Evolutionary conservation across 2,797 vertebrate species (phyloP).

Genomic region (Pseudochirops corinnae): DNA sequence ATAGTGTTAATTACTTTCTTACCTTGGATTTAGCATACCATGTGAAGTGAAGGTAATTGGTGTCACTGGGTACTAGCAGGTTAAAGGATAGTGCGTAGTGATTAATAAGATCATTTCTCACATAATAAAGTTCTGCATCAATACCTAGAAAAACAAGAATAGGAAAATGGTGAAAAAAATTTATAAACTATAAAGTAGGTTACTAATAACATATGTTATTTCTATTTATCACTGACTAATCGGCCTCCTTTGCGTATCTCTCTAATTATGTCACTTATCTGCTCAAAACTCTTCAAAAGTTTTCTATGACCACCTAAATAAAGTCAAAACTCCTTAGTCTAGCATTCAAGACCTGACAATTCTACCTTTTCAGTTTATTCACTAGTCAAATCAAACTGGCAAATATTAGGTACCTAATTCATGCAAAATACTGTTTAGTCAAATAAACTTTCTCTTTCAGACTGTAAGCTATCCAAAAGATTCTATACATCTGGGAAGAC

Average conservation of each 20-base stretch:
- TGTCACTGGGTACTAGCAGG: constrained; percentile 94
- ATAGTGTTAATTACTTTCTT: constrained; percentile 57
- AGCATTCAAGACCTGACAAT: not conserved
- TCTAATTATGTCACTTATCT: not conserved
- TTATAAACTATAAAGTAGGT: not conserved
- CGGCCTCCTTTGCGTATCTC: not conserved
- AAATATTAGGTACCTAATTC: not conserved
- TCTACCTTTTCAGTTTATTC: not conserved
- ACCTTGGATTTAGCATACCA: constrained; percentile 92
- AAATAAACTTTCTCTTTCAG: not conserved
- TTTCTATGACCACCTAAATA: not conserved
- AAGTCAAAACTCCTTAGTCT: not conserved
- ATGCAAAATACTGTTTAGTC: not conserved
- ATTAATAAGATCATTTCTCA: constrained; percentile 96
- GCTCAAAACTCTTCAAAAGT: not conserved
- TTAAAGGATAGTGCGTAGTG: constrained; percentile 97
- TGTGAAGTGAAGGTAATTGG: constrained; percentile 96
- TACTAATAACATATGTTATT: not conserved
- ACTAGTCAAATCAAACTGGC: not conserved
- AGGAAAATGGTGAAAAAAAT: not conserved
- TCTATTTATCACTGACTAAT: not conserved
- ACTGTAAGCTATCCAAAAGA: not conserved
- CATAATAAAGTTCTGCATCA: constrained; percentile 97
- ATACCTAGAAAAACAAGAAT: constrained; percentile 88
- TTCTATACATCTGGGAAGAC: not conserved